Evolutionary conservation across 2,113 vertebrate genomes (phyloP).

Genomic region (Miniopterus natalensis): DNA sequence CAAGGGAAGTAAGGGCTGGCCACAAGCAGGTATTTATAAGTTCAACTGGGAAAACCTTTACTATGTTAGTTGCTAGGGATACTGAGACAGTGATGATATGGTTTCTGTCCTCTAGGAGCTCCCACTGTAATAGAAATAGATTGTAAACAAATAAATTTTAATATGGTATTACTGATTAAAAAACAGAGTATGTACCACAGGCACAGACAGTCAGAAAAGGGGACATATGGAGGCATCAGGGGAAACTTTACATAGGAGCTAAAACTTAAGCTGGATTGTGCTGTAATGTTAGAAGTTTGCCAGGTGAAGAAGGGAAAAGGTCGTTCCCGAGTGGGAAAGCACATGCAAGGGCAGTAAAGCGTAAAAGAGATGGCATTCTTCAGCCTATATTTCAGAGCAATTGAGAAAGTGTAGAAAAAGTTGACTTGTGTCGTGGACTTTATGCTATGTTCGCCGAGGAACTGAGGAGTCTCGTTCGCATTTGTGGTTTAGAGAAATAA

Average conservation of each 20-base stretch:
- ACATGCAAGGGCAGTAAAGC: background rate
- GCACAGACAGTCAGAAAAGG: background rate
- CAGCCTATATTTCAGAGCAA: background rate
- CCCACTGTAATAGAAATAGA: slow-evolving; percentile 9
- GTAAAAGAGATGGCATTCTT: background rate
- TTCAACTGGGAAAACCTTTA: background rate
- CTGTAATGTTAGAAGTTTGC: background rate
- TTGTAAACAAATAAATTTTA: slow-evolving; percentile 40
- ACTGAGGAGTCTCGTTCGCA: background rate
- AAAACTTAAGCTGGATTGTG: slow-evolving; percentile 7
- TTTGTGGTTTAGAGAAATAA: slow-evolving; percentile 36
- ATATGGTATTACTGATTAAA: background rate
- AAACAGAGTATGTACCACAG: background rate
- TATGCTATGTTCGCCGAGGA: background rate
- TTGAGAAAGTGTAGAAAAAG: background rate
- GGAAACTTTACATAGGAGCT: slow-evolving; percentile 21
- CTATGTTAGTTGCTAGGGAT: background rate
- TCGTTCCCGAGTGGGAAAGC: background rate
- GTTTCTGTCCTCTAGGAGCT: background rate
- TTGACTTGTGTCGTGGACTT: background rate
- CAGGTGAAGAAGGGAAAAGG: background rate
- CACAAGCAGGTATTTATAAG: background rate
- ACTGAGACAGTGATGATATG: background rate
- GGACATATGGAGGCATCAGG: background rate
- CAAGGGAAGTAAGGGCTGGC: background rate